Evolutionary conservation across 2,888 invertebrate species (phyloP).

Genomic region (Mesochorus sp.): DNA sequence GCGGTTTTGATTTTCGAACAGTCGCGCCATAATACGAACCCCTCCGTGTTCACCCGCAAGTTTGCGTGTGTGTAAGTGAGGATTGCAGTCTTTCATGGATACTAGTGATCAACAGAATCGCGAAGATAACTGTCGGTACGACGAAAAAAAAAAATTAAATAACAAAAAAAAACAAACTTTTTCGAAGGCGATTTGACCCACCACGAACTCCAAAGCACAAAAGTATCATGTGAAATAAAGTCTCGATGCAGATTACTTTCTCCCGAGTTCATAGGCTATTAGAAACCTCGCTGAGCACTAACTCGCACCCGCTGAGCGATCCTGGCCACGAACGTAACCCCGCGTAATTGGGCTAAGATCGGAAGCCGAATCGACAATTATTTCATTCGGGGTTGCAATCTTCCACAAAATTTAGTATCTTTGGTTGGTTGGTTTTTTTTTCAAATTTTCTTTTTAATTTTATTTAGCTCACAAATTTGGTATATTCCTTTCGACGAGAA

Average conservation of each 20-base stretch:
- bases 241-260: too few species aligned
- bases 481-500: constrained; percentile 4
- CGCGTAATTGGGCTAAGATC: constrained; percentile 55
- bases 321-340: constrained; percentile 7
- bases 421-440: neutral
- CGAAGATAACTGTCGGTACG: neutral
- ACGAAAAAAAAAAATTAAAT: neutral
- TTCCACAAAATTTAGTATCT: constrained; percentile 18
- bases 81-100: constrained; percentile 3
- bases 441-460: neutral
- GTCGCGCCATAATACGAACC: too few species aligned
- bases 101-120: constrained; percentile 16
- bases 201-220: too few species aligned
- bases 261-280: constrained; percentile 75
- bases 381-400: constrained; percentile 22
- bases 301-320: constrained; percentile 77
- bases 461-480: neutral
- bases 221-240: too few species aligned
- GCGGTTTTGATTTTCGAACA: too few species aligned
- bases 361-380: constrained; percentile 61
- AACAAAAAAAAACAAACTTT: too few species aligned
- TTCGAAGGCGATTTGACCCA: too few species aligned
- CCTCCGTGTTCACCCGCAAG: too few species aligned
- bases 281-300: constrained; percentile 77
- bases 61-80: neutral